These are phyloP conservation scores for Parnassius orleans DNA, from an alignment of 2,888 invertebrate species.

Conservation along the genomic window DNA sequence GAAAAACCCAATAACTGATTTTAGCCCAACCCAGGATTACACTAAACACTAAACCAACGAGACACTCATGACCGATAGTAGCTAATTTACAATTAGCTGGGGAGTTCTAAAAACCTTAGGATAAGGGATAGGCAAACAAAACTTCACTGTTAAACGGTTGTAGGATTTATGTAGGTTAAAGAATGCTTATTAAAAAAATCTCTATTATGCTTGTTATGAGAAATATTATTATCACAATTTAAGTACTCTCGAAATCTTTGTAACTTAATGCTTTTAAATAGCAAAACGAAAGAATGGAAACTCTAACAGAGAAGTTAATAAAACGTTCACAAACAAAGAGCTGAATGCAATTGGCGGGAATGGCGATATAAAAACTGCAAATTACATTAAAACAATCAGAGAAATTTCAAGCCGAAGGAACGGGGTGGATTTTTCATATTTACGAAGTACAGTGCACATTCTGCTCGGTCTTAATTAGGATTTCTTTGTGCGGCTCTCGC, in stretches of 20 bases:
- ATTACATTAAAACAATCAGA: conserved; percentile 22
- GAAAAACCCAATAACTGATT: too few relatives aligned
- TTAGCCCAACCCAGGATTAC: too few relatives aligned
- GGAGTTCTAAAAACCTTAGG: too few relatives aligned
- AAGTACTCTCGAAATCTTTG: not conserved
- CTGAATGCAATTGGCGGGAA: not conserved
- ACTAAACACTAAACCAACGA: too few relatives aligned
- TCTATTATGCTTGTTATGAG: too few relatives aligned
- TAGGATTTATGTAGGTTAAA: too few relatives aligned
- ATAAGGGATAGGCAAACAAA: too few relatives aligned
- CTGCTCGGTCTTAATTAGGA: conserved; percentile 6
- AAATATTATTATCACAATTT: too few relatives aligned
- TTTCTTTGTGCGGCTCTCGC: conserved; percentile 11
- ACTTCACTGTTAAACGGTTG: too few relatives aligned
- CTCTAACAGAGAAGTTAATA: conserved; percentile 4
- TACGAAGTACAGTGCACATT: conserved; percentile 1
- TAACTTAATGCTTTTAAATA: not conserved
- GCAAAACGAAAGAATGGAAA: not conserved
- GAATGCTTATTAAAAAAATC: too few relatives aligned
- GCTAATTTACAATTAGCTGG: too few relatives aligned
- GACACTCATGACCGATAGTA: too few relatives aligned
- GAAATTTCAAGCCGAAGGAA: conserved; percentile 16
- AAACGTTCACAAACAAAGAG: conserved; percentile 9
- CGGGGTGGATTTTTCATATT: conserved; percentile 1
- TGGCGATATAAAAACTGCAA: conserved; percentile 18